A percentile compares a stretch with the other conserved stretches of the same genome.
Evolutionary conservation across 2,113 vertebrate species (phyloP).

Genomic region (Ptychochromis oligacanthus): DNA sequence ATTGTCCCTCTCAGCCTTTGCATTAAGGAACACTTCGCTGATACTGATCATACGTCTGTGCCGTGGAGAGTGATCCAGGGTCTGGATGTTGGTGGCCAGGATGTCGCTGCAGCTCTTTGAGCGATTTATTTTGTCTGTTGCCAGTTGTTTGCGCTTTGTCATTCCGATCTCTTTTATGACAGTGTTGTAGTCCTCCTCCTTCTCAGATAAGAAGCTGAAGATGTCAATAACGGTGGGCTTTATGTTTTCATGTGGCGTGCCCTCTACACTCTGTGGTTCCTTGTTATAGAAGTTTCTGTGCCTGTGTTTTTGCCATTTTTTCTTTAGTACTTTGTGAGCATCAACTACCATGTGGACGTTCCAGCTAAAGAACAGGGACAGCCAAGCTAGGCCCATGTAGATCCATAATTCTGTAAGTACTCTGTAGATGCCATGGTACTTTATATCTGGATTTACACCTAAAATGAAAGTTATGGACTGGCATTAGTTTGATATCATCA

Average conservation of each 20-base stretch:
- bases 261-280: conserved; percentile 54
- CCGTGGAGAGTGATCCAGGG: conserved; percentile 71
- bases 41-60: conserved; percentile 73
- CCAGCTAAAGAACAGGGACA: conserved; percentile 98
- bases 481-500: background rate
- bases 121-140: conserved; percentile 71
- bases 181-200: conserved; percentile 91
- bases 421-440: conserved; percentile 89
- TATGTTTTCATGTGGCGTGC: background rate
- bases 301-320: conserved; percentile 87
- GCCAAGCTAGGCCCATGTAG: conserved; percentile 96
- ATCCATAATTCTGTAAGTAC: conserved; percentile 95
- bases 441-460: conserved; percentile 90
- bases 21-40: conserved; percentile 79
- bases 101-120: conserved; percentile 82
- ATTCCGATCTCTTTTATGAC: conserved; percentile 91
- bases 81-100: conserved; percentile 61
- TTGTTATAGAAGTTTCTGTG: conserved; percentile 81
- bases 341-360: conserved; percentile 98
- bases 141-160: conserved; percentile 33
- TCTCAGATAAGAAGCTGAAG: conserved; percentile 91
- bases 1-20: background rate
- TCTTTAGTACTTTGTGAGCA: conserved; percentile 95
- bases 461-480: conserved; percentile 28
- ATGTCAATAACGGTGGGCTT: conserved; percentile 86